Evolutionary conservation across 2,797 vertebrate species (phyloP).

Genomic region (Aselliscus stoliczkanus): DNA sequence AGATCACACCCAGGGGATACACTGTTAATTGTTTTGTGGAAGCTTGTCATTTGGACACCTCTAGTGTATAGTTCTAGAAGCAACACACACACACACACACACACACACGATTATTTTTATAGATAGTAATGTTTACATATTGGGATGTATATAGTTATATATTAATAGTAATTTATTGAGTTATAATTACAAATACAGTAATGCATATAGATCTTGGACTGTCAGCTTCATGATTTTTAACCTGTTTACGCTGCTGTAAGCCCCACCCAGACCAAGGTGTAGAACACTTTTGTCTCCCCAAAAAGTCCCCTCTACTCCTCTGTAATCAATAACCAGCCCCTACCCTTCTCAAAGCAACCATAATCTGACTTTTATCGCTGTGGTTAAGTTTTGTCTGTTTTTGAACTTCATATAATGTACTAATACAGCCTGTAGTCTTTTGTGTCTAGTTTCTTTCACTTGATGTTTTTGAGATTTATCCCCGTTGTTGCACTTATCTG

Average conservation of each 20-base stretch:
- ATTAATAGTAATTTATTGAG: not conserved
- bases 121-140: not conserved
- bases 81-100: not conserved
- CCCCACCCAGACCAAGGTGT: not conserved
- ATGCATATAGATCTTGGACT: not conserved
- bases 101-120: not conserved
- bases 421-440: not conserved
- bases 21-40: conserved; percentile 28
- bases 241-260: not conserved
- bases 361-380: not conserved
- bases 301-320: not conserved
- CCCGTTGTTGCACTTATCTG: not conserved
- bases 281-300: not conserved
- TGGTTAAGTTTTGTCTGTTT: not conserved
- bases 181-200: not conserved
- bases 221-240: not conserved
- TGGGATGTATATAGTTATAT: not conserved
- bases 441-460: not conserved
- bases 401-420: not conserved
- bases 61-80: not conserved
- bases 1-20: not conserved
- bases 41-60: conserved; percentile 4
- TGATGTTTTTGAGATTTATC: not conserved
- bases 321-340: not conserved
- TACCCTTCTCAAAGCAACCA: not conserved